Evolutionary conservation across 2,113 vertebrate species (phyloP).

Genomic region (Crotalus horridus): DNA sequence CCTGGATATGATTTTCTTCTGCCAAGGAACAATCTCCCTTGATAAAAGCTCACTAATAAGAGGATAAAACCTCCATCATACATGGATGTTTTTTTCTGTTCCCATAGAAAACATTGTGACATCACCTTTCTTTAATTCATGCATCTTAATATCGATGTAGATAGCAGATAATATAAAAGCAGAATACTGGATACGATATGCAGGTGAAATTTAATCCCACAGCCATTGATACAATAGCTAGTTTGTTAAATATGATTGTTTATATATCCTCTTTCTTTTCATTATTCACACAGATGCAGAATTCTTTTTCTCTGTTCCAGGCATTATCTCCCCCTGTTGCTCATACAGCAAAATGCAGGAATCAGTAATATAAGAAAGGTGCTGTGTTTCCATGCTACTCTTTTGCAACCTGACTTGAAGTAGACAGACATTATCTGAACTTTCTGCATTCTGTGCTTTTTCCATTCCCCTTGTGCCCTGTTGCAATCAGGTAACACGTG

Average conservation of each 20-base stretch:
- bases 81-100: background rate
- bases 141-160: background rate
- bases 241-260: conserved; percentile 2
- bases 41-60: background rate
- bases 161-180: background rate
- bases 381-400: conserved; percentile 39
- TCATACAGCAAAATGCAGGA: conserved; percentile 52
- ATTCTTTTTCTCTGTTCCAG: conserved; percentile 1
- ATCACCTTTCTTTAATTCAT: background rate
- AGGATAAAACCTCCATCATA: background rate
- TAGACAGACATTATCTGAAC: conserved; percentile 61
- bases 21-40: background rate
- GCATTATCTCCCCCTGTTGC: conserved; percentile 60
- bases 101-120: fast-evolving
- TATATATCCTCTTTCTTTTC: background rate
- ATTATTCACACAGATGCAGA: conserved; percentile 7
- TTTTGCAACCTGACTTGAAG: conserved; percentile 53
- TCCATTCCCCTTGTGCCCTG: conserved; percentile 28
- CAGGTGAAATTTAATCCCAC: background rate
- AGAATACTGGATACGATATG: background rate
- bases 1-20: background rate
- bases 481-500: conserved; percentile 63
- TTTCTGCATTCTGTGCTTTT: conserved; percentile 62
- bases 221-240: background rate
- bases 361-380: conserved; percentile 41